Conservation (phyloP, 2,888 invertebrate species). For the Liposcelis brunnea region DNA sequence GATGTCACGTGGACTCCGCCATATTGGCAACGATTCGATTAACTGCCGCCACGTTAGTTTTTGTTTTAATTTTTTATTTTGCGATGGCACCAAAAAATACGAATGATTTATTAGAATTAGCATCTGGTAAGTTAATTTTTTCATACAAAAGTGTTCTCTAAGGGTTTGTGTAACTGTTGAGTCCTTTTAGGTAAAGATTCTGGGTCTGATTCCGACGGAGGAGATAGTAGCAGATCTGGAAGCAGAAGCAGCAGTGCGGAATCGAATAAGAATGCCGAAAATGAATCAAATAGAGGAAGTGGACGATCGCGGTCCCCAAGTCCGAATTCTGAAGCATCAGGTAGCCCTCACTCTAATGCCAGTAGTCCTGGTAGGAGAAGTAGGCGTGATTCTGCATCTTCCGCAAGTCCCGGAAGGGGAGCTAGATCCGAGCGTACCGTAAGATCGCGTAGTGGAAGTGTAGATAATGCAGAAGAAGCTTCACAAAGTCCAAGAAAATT, state of each 20-base stretch:
- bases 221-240: conserved; percentile 28
- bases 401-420: conserved; percentile 18
- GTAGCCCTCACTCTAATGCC: conserved; percentile 14
- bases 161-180: too few relatives aligned
- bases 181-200: too few relatives aligned
- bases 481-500: too few relatives aligned
- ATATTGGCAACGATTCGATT: neutral
- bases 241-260: conserved; percentile 23
- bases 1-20: too few relatives aligned
- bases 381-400: conserved; percentile 12
- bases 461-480: too few relatives aligned
- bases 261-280: conserved; percentile 8
- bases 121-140: too few relatives aligned
- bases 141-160: too few relatives aligned
- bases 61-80: too few relatives aligned
- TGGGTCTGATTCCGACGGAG: conserved; percentile 30
- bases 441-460: conserved; percentile 23
- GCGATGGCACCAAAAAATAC: too few relatives aligned
- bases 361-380: neutral
- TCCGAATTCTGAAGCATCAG: conserved; percentile 11
- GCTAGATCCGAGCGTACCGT: conserved; percentile 20
- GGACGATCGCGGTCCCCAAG: conserved; percentile 9
- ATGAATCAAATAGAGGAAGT: conserved; percentile 1
- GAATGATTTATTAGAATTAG: too few relatives aligned
- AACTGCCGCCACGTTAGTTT: neutral